Conservation (phyloP, 2,888 invertebrate genomes). For the Troglohyphantes excavatus region DNA sequence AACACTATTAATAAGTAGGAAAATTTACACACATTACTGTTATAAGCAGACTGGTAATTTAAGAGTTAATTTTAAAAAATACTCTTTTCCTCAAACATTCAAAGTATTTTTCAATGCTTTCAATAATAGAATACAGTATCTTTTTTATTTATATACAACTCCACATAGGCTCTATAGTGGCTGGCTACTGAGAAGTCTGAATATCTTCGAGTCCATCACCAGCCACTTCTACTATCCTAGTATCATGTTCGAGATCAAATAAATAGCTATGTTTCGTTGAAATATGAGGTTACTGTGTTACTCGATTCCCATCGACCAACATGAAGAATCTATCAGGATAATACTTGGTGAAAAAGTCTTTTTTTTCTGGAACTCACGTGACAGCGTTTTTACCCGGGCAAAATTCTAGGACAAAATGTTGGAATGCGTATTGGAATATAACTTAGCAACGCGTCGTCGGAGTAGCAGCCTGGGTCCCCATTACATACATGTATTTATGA, state of each 20-base stretch:
- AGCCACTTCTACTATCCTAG: slow-evolving; percentile 40
- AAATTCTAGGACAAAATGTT: neutral
- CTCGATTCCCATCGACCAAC: slow-evolving; percentile 22
- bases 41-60: too few relatives aligned
- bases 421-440: slow-evolving; percentile 3
- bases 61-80: too few relatives aligned
- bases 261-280: slow-evolving; percentile 26
- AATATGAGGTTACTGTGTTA: slow-evolving; percentile 60
- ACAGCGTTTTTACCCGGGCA: neutral
- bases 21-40: too few relatives aligned
- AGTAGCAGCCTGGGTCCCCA: neutral
- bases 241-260: slow-evolving; percentile 37
- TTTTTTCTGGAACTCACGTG: neutral
- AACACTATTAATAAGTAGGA: too few relatives aligned
- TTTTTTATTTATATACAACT: slow-evolving; percentile 31
- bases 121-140: neutral
- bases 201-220: slow-evolving; percentile 26
- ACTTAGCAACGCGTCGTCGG: neutral
- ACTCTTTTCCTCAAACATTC: neutral
- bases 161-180: neutral
- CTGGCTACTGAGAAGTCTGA: neutral
- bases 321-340: neutral
- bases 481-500: neutral
- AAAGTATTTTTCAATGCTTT: neutral
- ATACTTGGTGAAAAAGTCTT: neutral